Evolutionary conservation across 30 jellyfish, hydroid and myxozoan species (phyloP).

Genomic region (Cassiopea andromeda): DNA sequence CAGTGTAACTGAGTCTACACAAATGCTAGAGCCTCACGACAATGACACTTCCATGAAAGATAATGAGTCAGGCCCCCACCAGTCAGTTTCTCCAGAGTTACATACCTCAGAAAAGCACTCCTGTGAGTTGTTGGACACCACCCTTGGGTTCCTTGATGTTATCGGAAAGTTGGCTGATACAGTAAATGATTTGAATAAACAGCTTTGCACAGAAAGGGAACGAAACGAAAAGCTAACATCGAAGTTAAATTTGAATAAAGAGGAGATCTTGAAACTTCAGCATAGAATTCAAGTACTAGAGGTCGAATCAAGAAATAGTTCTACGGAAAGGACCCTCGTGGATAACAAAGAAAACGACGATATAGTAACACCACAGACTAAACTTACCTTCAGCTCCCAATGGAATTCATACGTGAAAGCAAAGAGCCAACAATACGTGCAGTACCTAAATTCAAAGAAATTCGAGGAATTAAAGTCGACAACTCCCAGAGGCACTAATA

Average conservation of each 20-base stretch:
- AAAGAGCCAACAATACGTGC: slow-evolving; percentile 8
- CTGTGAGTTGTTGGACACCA: not conserved
- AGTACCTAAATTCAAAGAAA: slow-evolving; percentile 15
- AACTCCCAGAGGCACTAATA: not conserved
- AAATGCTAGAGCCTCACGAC: slow-evolving; percentile 19
- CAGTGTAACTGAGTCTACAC: slow-evolving; percentile 45
- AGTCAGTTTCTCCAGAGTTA: not conserved
- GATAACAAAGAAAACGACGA: not conserved
- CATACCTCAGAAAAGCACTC: not conserved
- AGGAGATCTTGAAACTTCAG: slow-evolving; percentile 17
- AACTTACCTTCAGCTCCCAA: slow-evolving; percentile 3
- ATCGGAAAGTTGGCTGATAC: not conserved
- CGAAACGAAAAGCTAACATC: slow-evolving; percentile 27
- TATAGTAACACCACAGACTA: not conserved
- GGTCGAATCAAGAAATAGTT: not conserved
- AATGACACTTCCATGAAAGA: not conserved
- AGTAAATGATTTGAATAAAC: not conserved
- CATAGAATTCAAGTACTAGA: slow-evolving; percentile 17
- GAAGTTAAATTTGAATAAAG: slow-evolving; percentile 13
- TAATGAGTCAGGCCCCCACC: not conserved
- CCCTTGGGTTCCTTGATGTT: slow-evolving; percentile 9
- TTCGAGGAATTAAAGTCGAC: not conserved
- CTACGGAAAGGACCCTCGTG: not conserved
- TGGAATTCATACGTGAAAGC: slow-evolving; percentile 12
- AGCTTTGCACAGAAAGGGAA: slow-evolving; percentile 21